A percentile compares a stretch with the other conserved stretches of the same genome.
Evolutionary conservation across 2,797 vertebrate genomes (phyloP).

Genomic region (Pseudochaenichthys georgianus): DNA sequence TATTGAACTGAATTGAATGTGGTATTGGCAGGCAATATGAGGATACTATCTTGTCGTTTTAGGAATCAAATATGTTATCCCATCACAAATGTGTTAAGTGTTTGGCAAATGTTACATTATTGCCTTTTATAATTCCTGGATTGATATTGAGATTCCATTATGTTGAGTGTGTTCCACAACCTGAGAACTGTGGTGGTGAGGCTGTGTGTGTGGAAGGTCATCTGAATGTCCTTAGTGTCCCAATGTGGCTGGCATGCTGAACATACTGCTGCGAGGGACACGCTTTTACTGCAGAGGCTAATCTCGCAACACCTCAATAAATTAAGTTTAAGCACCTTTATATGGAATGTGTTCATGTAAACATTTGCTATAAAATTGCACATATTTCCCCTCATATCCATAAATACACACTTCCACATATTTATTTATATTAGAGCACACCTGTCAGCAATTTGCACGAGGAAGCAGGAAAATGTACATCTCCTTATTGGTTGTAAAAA

Average conservation of each 20-base stretch:
- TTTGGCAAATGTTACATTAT: not conserved
- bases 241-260: slow-evolving; percentile 31
- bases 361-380: slow-evolving; percentile 10
- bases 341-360: not conserved
- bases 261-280: slow-evolving; percentile 37
- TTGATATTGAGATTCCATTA: not conserved
- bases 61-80: not conserved
- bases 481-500: slow-evolving; percentile 42
- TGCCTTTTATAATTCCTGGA: not conserved
- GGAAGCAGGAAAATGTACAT: slow-evolving; percentile 44
- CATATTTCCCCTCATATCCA: slow-evolving; percentile 1
- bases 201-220: slow-evolving; percentile 35
- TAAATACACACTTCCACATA: not conserved
- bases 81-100: not conserved
- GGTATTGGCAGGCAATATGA: not conserved
- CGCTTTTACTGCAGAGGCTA: slow-evolving; percentile 32
- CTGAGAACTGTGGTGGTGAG: slow-evolving; percentile 3
- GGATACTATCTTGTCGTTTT: not conserved
- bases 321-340: not conserved
- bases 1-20: not conserved
- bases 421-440: slow-evolving; percentile 5
- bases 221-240: slow-evolving; percentile 48
- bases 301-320: slow-evolving; percentile 1
- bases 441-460: slow-evolving; percentile 22
- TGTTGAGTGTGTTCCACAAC: not conserved